Conservation (phyloP, 2,113 vertebrate species). For the Peucedramus taeniatus region DNA sequence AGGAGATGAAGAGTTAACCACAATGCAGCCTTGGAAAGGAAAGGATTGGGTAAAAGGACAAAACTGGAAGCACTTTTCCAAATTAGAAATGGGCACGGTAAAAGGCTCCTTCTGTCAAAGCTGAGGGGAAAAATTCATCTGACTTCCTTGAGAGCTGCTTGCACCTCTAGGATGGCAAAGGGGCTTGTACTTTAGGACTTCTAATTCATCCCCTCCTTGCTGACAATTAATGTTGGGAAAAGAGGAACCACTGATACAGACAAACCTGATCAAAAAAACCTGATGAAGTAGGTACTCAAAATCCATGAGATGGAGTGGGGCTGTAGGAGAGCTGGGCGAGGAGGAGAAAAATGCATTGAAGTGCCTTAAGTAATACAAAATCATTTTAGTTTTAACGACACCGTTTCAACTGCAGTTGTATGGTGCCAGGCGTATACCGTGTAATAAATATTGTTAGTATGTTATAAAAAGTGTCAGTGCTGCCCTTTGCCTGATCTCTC, state of each 20-base stretch:
- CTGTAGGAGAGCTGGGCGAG: background rate
- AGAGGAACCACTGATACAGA: background rate
- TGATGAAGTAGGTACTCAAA: background rate
- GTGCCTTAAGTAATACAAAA: background rate
- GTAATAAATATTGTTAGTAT: background rate
- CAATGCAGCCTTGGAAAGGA: background rate
- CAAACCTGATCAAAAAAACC: background rate
- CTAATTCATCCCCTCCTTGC: background rate
- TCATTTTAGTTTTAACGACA: background rate
- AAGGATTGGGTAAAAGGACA: background rate
- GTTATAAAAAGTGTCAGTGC: fast-evolving
- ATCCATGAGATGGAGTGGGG: background rate
- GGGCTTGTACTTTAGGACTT: background rate
- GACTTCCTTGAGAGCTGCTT: background rate
- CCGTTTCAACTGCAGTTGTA: background rate
- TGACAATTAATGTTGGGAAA: background rate
- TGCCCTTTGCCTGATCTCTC: fast-evolving
- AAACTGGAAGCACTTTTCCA: background rate
- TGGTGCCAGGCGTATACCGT: background rate
- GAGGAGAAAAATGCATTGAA: background rate
- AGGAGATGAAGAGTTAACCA: background rate
- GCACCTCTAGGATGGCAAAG: background rate
- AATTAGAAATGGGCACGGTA: background rate
- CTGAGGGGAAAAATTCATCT: background rate
- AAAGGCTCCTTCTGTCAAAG: background rate